Evolutionary conservation across 64 coral and sea anemone species (phyloP).

Genomic region (Cladopsammia gracilis): DNA sequence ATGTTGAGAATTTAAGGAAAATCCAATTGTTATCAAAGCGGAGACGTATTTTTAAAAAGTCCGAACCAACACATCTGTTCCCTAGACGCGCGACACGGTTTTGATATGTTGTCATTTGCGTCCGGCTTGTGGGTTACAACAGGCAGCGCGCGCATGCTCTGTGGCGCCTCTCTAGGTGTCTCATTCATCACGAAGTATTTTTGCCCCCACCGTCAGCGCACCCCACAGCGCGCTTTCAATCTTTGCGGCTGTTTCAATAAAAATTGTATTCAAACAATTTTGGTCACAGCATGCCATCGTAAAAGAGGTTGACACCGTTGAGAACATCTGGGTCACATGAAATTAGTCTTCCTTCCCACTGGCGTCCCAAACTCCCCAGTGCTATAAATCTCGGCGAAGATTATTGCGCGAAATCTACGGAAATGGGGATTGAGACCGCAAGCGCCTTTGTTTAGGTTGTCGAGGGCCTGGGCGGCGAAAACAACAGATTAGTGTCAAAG

Average conservation of each 20-base stretch:
- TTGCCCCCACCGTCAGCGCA: slow-evolving; percentile 53
- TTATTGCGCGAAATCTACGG: neutral
- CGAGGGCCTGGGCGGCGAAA: slow-evolving; percentile 7
- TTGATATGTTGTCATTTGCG: slow-evolving; percentile 31
- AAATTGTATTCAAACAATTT: slow-evolving; percentile 65
- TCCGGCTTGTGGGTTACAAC: neutral
- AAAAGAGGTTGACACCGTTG: slow-evolving; percentile 26
- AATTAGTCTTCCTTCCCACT: slow-evolving; percentile 32
- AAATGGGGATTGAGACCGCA: neutral
- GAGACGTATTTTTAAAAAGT: neutral
- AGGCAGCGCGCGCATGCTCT: slow-evolving; percentile 15
- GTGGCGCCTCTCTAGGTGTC: slow-evolving; percentile 29
- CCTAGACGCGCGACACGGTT: neutral
- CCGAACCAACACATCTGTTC: neutral
- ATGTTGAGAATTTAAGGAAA: neutral
- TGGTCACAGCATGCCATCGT: slow-evolving; percentile 34
- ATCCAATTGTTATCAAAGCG: neutral
- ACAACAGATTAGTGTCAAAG: slow-evolving; percentile 12
- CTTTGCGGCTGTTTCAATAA: slow-evolving; percentile 64
- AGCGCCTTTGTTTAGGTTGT: slow-evolving; percentile 28
- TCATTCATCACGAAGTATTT: slow-evolving; percentile 52
- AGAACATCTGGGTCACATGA: slow-evolving; percentile 51
- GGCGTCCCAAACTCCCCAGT: neutral
- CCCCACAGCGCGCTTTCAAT: slow-evolving; percentile 60
- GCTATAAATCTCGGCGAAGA: neutral